Conservation (phyloP, 37 sponge, comb jelly and placozoan genomes). For the Geodia barretti region DNA sequence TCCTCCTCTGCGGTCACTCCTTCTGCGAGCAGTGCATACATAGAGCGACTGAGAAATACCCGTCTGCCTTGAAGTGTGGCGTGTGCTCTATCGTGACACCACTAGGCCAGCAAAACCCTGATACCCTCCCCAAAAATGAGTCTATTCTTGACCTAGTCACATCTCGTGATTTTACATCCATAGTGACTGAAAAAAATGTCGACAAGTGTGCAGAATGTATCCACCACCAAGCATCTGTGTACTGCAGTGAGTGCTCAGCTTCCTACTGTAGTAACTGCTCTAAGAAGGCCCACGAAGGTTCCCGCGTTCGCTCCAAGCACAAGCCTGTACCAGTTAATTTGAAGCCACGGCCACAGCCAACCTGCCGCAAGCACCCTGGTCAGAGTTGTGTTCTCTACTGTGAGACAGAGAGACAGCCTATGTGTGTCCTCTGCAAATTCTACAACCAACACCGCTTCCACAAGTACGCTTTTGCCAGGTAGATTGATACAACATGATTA, state of each 20-base stretch:
- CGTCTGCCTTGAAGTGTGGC: constrained; percentile 64
- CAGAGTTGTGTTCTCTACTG: constrained; percentile 85
- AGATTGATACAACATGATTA: too few species aligned
- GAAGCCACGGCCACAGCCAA: constrained; percentile 71
- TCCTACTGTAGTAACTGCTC: constrained; percentile 69
- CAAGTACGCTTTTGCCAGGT: constrained; percentile 56
- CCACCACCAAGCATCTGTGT: constrained; percentile 34
- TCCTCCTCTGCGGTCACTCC: constrained; percentile 80
- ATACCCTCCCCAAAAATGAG: constrained; percentile 50
- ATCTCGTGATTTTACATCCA: constrained; percentile 42
- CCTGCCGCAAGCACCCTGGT: constrained; percentile 76
- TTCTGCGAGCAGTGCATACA: constrained; percentile 77
- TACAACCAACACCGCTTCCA: constrained; percentile 82
- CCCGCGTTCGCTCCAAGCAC: constrained; percentile 64
- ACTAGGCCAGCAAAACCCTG: constrained; percentile 48
- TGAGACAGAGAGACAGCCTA: constrained; percentile 79
- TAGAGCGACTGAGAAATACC: constrained; percentile 34
- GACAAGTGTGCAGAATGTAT: constrained; percentile 90
- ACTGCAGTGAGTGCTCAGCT: constrained; percentile 79
- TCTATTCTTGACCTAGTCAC: constrained; percentile 64
- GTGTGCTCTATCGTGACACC: constrained; percentile 52
- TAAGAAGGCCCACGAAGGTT: constrained; percentile 63
- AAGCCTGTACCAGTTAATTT: constrained; percentile 74
- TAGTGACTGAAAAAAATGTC: constrained; percentile 13
- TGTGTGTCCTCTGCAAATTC: constrained; percentile 89